phyloP scores from a whole-genome alignment of 2,888 invertebrate genomes.

The Leucania comma region DNA sequence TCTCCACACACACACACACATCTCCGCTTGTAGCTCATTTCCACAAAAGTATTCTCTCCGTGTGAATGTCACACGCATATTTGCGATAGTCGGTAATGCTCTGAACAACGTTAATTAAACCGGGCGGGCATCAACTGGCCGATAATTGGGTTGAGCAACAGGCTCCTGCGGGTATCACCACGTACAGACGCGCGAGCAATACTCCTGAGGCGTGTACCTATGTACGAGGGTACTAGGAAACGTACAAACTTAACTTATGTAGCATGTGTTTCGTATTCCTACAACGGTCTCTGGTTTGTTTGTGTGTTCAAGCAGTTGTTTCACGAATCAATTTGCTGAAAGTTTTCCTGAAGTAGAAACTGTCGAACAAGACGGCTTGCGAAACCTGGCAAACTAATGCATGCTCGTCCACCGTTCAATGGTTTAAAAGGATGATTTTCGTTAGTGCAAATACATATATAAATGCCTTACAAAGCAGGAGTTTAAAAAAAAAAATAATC shows the following conservation, averaged over 20 bases:
- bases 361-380: constrained; percentile 3
- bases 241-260: constrained; percentile 18
- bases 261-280: constrained; percentile 42
- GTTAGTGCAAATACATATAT: neutral
- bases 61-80: constrained; percentile 37
- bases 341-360: constrained; percentile 19
- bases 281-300: constrained; percentile 38
- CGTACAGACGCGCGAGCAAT: constrained; percentile 54
- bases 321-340: constrained; percentile 30
- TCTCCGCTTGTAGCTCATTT: too few relatives aligned
- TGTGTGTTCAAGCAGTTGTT: constrained; percentile 4
- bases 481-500: too few relatives aligned
- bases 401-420: neutral
- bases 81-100: constrained; percentile 64
- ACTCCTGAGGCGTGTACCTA: constrained; percentile 43
- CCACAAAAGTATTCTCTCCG: constrained; percentile 30
- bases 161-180: constrained; percentile 65
- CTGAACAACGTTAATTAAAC: constrained; percentile 71
- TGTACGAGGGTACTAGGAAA: constrained; percentile 14
- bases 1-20: neutral
- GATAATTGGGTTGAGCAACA: constrained; percentile 73
- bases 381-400: constrained; percentile 1
- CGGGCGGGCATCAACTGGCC: constrained; percentile 48
- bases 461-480: too few relatives aligned
- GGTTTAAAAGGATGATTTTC: neutral